Evolutionary conservation across 2,113 vertebrate species (phyloP).

Genomic region (Datnioides undecimradiatus): DNA sequence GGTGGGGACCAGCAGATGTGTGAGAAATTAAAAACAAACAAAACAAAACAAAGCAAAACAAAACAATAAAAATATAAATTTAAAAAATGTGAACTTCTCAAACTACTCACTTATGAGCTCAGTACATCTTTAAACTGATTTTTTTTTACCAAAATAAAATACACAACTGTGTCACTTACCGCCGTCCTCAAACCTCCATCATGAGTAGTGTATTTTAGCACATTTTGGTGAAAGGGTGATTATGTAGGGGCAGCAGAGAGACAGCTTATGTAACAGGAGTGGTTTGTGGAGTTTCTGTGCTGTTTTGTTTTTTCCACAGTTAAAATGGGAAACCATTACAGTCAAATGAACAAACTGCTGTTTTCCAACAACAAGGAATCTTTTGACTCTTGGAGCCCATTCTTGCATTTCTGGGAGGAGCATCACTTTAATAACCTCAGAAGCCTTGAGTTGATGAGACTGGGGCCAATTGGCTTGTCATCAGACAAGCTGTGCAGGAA

Average conservation of each 20-base stretch:
- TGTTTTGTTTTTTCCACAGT: background rate
- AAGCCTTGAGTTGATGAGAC: constrained; percentile 21
- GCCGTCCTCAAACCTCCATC: too few relatives aligned
- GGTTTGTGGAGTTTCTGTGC: background rate
- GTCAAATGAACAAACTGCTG: background rate
- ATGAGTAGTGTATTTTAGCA: background rate
- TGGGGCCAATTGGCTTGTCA: constrained; percentile 20
- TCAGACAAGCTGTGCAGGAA: background rate
- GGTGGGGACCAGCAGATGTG: constrained; percentile 21
- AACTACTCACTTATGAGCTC: background rate
- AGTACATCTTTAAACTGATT: background rate
- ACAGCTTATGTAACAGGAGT: background rate
- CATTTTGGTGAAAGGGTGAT: background rate
- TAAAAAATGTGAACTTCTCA: background rate
- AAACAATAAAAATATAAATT: too few relatives aligned
- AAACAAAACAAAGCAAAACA: too few relatives aligned
- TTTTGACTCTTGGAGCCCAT: background rate
- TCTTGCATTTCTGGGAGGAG: background rate
- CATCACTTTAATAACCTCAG: constrained; percentile 20
- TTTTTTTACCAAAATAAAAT: background rate
- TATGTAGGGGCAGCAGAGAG: background rate
- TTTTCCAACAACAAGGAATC: background rate
- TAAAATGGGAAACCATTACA: background rate
- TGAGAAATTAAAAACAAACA: too few relatives aligned
- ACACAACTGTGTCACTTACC: background rate